Conservation (phyloP, 2,797 vertebrate species). For the Anabas testudineus region DNA sequence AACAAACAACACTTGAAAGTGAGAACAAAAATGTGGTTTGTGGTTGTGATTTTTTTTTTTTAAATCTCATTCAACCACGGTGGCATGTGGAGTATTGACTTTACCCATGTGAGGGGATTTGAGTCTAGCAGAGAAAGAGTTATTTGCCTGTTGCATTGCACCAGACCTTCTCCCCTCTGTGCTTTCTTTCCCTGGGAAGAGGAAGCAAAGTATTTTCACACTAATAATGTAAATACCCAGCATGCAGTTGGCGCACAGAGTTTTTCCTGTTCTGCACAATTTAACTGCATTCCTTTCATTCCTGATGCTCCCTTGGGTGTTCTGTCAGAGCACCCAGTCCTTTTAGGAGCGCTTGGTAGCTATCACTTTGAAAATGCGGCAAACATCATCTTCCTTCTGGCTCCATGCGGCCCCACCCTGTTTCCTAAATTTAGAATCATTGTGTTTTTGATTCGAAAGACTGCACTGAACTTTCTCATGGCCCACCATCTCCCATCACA, state of each 20-base stretch:
- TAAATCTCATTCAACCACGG: slow-evolving; percentile 1
- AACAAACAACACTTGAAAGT: not conserved
- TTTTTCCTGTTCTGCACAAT: slow-evolving; percentile 64
- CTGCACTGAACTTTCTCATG: slow-evolving; percentile 81
- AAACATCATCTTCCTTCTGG: slow-evolving; percentile 42
- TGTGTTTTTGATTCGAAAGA: slow-evolving; percentile 61
- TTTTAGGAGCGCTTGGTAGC: slow-evolving; percentile 49
- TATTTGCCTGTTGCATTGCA: slow-evolving; percentile 14
- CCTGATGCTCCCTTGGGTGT: slow-evolving; percentile 64
- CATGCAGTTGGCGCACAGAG: slow-evolving; percentile 52
- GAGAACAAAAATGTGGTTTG: not conserved
- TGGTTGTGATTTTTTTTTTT: not conserved
- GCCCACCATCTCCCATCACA: slow-evolving; percentile 67
- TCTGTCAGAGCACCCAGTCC: slow-evolving; percentile 47
- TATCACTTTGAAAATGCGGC: slow-evolving; percentile 49
- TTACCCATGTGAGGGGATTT: slow-evolving; percentile 24
- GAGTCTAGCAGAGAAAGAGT: slow-evolving; percentile 24
- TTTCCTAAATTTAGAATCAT: slow-evolving; percentile 66
- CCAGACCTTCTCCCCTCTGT: slow-evolving; percentile 14
- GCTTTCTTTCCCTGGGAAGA: slow-evolving; percentile 68
- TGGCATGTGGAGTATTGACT: not conserved
- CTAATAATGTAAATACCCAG: slow-evolving; percentile 65
- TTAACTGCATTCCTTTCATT: slow-evolving; percentile 77
- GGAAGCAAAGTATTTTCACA: slow-evolving; percentile 66
- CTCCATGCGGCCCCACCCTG: slow-evolving; percentile 55